Evolutionary conservation across 2,797 vertebrate genomes (phyloP), one percentile per base, ranked within the genome.

Genomic region (Micropoecilia bifurca): DNA sequence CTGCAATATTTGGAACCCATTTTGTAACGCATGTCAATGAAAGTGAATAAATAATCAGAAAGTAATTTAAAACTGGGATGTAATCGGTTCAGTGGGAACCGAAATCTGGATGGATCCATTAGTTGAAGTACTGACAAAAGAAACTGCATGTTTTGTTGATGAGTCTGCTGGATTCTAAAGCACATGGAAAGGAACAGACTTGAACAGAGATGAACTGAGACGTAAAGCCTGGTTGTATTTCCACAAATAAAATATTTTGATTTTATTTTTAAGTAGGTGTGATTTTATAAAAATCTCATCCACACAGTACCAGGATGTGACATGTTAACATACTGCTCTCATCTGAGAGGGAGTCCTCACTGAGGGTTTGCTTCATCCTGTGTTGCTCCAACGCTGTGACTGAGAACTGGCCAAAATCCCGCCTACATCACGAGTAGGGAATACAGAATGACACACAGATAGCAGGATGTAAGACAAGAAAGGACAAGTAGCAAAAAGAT

Each of bases 281-380:
- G 13, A 13, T 43, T 69, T 22, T 36, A 7, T 39, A 8, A 4
- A 57, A 57, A 68, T 41, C 36, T 41, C 20, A 25, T 68, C 7
- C 25, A 71, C 22, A n/a, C n/a, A 69, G 12, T n/a, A 41, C 39
- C 41, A 16, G 22, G 10, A 13, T 53, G 50, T 46, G 3, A 20
- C 14, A 28, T 45, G 80, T 74, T 43, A 22, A 80, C 92, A 76
- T 63, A 91, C 93, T 95, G 94, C 95, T 71, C 5, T 45, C 13
- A 71, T 45, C 68, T 16, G 25, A 45, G 87, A 85, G 71, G 83
- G 71, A 91, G 85, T 72, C 85, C 87, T 89, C 84, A 75, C 83
- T 28, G 90, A 95, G 88, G 88, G 81, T 82, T 91, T 88, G 83
- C 88, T 83, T 76, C 69, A 72, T 66, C 81, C 39, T 45, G 73